phyloP scores from a whole-genome alignment of 2,797 vertebrate species.

The Epinephelus awoara region DNA sequence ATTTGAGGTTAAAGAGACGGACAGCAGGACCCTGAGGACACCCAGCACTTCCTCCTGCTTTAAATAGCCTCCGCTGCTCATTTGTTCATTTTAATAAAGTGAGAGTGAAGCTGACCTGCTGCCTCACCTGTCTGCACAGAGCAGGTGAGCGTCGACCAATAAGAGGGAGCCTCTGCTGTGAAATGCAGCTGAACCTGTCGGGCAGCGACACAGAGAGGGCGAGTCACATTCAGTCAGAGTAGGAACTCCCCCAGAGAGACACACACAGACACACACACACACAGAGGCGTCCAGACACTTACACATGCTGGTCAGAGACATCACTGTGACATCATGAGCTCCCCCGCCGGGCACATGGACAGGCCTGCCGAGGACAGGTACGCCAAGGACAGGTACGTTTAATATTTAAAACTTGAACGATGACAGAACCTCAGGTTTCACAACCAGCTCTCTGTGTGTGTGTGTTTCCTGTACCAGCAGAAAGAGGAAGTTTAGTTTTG shows the following conservation, averaged over 20 bases:
- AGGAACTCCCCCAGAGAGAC: constrained; percentile 15
- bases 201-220: constrained; percentile 39
- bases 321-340: constrained; percentile 77
- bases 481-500: constrained; percentile 49
- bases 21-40: constrained; percentile 43
- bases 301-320: constrained; percentile 61
- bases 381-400: constrained; percentile 61
- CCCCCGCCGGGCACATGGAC: constrained; percentile 40
- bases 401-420: neutral
- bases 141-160: constrained; percentile 71
- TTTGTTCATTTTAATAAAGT: constrained; percentile 42
- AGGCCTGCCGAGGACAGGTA: constrained; percentile 72
- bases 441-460: neutral
- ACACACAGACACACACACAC: neutral
- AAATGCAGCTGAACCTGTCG: constrained; percentile 80
- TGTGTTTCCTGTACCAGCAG: constrained; percentile 39
- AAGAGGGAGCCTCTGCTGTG: constrained; percentile 42
- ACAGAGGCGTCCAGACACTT: constrained; percentile 4
- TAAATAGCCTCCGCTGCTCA: constrained; percentile 24
- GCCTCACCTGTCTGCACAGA: constrained; percentile 50
- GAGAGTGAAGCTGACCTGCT: constrained; percentile 38
- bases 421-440: neutral
- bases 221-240: constrained; percentile 38
- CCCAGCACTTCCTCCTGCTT: constrained; percentile 7
- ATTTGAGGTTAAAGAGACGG: neutral